Conservation (phyloP, 1,140 invertebrate genomes). For the Dolichoris vasculosae region DNA sequence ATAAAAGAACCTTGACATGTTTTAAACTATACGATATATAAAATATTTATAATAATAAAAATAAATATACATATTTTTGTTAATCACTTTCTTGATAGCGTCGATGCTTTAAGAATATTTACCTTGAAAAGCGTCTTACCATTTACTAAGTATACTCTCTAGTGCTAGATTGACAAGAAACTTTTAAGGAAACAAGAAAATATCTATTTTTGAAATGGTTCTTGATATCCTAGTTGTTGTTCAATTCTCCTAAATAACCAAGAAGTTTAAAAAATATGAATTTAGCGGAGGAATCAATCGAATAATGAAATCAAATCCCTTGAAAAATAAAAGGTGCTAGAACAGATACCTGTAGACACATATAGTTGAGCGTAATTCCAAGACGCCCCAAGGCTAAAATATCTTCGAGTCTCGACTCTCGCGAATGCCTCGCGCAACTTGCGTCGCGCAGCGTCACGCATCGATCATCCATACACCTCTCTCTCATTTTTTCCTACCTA, state of each 20-base stretch:
- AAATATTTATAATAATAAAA: not conserved
- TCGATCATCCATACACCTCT: constrained; percentile 48
- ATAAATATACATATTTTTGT: too few species aligned
- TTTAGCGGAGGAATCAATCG: not conserved
- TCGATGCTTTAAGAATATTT: too few species aligned
- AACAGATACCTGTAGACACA: not conserved
- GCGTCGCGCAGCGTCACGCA: constrained; percentile 26
- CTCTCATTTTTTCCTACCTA: not conserved
- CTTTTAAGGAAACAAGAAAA: too few species aligned
- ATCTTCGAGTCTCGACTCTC: constrained; percentile 34
- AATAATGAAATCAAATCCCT: not conserved
- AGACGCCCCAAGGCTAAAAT: constrained; percentile 43
- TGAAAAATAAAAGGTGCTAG: not conserved
- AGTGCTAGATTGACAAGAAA: too few species aligned
- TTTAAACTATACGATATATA: not conserved
- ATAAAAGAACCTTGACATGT: not conserved
- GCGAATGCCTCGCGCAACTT: constrained; percentile 13
- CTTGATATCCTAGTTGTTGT: too few species aligned
- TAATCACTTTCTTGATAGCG: too few species aligned
- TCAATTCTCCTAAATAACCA: too few species aligned
- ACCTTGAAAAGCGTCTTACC: too few species aligned
- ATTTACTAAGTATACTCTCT: too few species aligned
- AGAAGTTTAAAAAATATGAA: too few species aligned
- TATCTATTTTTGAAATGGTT: too few species aligned
- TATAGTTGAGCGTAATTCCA: constrained; percentile 35